These are phyloP conservation scores for Iselma pallidipennis DNA, from an alignment of 2,888 invertebrate species.

Conservation along the genomic window DNA sequence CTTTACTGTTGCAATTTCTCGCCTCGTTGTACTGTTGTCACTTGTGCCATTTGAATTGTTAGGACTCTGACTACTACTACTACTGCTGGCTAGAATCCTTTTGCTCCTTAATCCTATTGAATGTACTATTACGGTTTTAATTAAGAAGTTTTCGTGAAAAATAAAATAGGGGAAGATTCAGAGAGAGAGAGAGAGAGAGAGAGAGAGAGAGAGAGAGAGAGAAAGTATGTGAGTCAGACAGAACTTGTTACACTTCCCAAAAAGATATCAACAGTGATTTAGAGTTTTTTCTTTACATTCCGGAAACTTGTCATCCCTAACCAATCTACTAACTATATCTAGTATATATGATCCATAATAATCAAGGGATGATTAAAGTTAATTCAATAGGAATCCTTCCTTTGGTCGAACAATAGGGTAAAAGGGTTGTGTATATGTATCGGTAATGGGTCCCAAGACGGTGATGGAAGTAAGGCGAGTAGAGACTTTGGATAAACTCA, in stretches of 20 bases:
- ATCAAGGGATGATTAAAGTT: slow-evolving; percentile 52
- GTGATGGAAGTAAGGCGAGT: slow-evolving; percentile 29
- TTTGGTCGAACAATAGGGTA: slow-evolving; percentile 47
- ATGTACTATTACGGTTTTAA: slow-evolving; percentile 41
- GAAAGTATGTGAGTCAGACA: too few species aligned
- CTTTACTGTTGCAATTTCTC: slow-evolving; percentile 57
- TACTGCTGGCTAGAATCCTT: slow-evolving; percentile 7
- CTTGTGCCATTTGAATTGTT: slow-evolving; percentile 35
- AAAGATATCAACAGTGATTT: too few species aligned
- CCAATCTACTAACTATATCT: neutral
- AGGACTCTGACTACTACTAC: slow-evolving; percentile 9
- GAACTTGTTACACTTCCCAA: too few species aligned
- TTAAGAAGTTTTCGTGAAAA: slow-evolving; percentile 40
- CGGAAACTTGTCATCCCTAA: neutral
- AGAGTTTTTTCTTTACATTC: neutral
- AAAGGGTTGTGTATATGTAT: slow-evolving; percentile 30
- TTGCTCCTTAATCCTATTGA: slow-evolving; percentile 33
- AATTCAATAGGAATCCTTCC: slow-evolving; percentile 55
- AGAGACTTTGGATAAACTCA: neutral
- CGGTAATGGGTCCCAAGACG: slow-evolving; percentile 54
- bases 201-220: too few species aligned
- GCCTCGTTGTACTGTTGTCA: slow-evolving; percentile 54
- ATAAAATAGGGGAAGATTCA: neutral
- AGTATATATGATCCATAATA: slow-evolving; percentile 39
- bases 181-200: neutral